Conservation (phyloP, 2,113 vertebrate genomes). For the Callaeas wilsoni region DNA sequence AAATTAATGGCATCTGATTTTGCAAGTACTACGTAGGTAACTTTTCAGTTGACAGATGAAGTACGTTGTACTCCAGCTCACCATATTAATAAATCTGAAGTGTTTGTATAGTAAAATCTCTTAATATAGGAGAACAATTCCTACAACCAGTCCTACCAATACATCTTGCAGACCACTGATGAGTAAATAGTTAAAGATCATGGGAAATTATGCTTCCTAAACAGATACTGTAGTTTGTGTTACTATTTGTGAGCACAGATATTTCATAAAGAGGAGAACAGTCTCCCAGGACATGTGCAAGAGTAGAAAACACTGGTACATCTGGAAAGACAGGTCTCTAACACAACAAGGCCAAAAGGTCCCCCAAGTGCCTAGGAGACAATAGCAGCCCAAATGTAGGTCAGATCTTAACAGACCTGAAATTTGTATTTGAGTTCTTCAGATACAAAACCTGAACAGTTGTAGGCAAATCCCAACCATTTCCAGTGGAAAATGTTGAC, state of each 20-base stretch:
- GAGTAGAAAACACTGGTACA: background rate
- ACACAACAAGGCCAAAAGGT: background rate
- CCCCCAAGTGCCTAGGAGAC: background rate
- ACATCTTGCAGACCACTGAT: background rate
- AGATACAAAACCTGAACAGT: background rate
- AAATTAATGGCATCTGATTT: background rate
- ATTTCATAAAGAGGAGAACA: background rate
- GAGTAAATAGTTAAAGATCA: background rate
- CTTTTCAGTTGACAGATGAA: background rate
- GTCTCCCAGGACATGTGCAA: background rate
- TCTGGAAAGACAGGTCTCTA: background rate
- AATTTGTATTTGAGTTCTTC: background rate
- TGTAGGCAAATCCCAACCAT: background rate
- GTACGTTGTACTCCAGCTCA: background rate
- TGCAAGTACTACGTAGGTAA: background rate
- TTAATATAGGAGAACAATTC: background rate
- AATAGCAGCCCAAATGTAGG: background rate
- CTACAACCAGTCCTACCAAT: background rate
- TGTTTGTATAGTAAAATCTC: background rate
- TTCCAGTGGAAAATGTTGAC: conserved; percentile 43
- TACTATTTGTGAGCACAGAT: background rate
- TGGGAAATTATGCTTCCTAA: background rate
- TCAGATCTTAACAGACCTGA: background rate
- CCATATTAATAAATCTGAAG: background rate
- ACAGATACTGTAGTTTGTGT: background rate